phyloP scores from a whole-genome alignment of 2,113 vertebrate genomes.

The Excalfactoria chinensis region DNA sequence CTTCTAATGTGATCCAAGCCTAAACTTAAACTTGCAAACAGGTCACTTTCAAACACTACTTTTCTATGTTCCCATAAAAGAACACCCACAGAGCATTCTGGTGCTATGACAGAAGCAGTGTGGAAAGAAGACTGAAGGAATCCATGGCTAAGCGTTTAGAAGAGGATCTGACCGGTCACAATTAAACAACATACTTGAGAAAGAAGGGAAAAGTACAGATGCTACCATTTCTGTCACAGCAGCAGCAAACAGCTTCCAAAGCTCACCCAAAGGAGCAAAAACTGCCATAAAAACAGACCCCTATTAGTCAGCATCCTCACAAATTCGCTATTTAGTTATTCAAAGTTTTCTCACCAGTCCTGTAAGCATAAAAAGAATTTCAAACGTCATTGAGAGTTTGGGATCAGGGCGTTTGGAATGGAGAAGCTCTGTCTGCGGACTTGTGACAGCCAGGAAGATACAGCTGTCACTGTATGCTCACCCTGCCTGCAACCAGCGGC shows the following conservation, averaged over 20 bases:
- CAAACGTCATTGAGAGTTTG: neutral
- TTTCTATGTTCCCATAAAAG: neutral
- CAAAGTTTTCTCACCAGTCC: accelerated
- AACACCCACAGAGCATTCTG: neutral
- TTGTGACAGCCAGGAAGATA: neutral
- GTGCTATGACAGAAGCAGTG: neutral
- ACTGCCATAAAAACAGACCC: neutral
- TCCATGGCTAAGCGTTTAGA: neutral
- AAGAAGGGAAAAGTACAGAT: neutral
- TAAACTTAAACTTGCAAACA: no score
- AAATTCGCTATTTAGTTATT: neutral
- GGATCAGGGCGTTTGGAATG: neutral
- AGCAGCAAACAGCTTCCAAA: neutral
- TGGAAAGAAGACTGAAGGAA: neutral
- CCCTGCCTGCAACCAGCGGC: neutral
- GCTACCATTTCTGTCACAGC: neutral
- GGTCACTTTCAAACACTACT: neutral
- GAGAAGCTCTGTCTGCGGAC: neutral
- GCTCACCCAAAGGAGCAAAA: neutral
- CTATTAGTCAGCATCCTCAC: neutral
- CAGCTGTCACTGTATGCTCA: neutral
- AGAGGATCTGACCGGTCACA: neutral
- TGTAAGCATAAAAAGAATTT: neutral
- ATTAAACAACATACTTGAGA: neutral
- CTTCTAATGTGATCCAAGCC: neutral